Evolutionary conservation across 1,140 invertebrate species (phyloP), one percentile per base, ranked within the genome.

Genomic region (Solen grandis): DNA sequence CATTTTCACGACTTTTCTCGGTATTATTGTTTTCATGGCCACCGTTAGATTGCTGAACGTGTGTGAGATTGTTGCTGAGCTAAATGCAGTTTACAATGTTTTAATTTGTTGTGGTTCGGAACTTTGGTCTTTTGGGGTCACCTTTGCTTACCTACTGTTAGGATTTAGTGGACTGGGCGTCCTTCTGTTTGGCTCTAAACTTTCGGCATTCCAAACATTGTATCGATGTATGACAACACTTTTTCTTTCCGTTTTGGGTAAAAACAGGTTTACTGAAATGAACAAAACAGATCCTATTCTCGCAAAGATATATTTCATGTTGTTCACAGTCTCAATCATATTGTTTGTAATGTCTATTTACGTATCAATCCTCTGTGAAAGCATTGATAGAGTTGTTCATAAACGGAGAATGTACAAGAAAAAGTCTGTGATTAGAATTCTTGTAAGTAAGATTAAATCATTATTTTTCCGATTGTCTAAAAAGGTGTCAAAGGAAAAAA

Each of bases 321-420:
- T 93, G 1, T 96, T 95, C 81, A 95, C 96, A 27, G 94, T 96
- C 85, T 94, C 96, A 70, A 95, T 96, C 1, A 96, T 96, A 89
- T 96, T 96, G 85, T 94, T 96, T 69, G 87, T 96, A 35, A 87
- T 96, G 92, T 96, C 96, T 85, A 96, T 96, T 95, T 96, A 96
- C 86, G 87, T 96, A 85, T 95, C 96, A 38, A 96, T 96, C 70
- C 95, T 96, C 62, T 50, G 65, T n/a, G 31, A 27, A 29, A 79
- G 76, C 27, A 79, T 79, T 31, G 76, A 69, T 31, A 50, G 16
- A 5, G 76, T 60, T 22, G n/a, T 69, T 19, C 36, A 70, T 13
- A 55, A 70, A n/a, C n/a, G n/a, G n/a, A n/a, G n/a, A n/a, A n/a
- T n/a, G n/a, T n/a, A n/a, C n/a, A n/a, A n/a, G n/a, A n/a, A n/a